Conservation (phyloP, 2,888 invertebrate genomes). For the Chaitophorus viminalis region DNA sequence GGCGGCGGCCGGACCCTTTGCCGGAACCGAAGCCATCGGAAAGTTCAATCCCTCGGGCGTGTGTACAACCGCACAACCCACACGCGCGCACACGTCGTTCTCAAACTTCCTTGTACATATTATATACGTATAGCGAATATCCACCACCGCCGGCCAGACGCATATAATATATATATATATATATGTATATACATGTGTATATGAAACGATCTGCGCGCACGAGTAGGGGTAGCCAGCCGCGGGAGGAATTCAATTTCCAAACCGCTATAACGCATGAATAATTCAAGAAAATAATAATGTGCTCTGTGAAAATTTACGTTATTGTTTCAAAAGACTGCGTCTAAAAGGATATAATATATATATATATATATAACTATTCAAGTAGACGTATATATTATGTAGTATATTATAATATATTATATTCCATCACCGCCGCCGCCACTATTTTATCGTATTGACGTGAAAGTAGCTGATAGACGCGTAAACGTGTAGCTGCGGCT, state of each 20-base stretch:
- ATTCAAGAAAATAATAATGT: conserved; percentile 58
- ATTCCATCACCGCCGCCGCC: neutral
- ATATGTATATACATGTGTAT: neutral
- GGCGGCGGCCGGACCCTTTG: conserved; percentile 53
- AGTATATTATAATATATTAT: neutral
- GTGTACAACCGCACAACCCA: conserved; percentile 23
- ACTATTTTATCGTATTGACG: conserved; percentile 21
- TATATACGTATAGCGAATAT: neutral
- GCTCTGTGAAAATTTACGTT: conserved; percentile 41
- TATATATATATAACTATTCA: neutral
- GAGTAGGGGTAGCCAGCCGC: neutral
- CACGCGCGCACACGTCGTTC: conserved; percentile 21
- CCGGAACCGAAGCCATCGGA: conserved; percentile 62
- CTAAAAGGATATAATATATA: neutral
- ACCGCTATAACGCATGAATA: conserved; percentile 59
- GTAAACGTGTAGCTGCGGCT: too few species aligned
- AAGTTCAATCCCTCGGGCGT: conserved; percentile 58
- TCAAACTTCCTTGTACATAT: neutral
- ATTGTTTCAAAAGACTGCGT: conserved; percentile 50
- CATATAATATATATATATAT: neutral
- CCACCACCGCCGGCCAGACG: conserved; percentile 17
- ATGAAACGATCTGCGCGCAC: neutral
- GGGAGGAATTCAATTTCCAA: conserved; percentile 58
- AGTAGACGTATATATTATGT: neutral
- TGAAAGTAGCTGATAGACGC: neutral